Base-by-base conservation (phyloP, 2,113 vertebrate species). In the Gobius niger region DNA sequence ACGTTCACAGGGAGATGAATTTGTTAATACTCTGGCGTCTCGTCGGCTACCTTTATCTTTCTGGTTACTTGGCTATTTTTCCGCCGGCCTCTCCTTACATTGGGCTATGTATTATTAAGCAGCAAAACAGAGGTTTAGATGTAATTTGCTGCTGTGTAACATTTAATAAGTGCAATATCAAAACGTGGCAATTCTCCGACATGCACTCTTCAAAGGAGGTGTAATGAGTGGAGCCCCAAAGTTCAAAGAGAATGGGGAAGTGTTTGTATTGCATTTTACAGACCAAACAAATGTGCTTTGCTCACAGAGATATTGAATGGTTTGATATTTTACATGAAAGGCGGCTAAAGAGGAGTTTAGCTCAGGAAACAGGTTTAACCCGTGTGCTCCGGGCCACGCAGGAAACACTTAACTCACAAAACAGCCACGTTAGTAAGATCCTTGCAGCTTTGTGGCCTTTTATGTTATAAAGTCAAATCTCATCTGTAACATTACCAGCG, bases 191-290 rank as follows among this genome's bases (percentile, higher is more conserved):
- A 78, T 86, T 82, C 85, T 90, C 80, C 76, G 83, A 81, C 85
- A 86, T 88, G 72, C 85, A 68, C 81, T 86, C 91, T 93, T 92
- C 89, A 92, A 92, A 92, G 90, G 82, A 81, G 69, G 65, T 68
- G 69, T 92, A 92, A 93, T 91, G 88, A 92, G 84, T 72, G 57
- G 71, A 70, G 81, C 82, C 72, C 75, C 68, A 77, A 70, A 90
- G 91, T 92, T 93, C 90, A 93, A 92, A 92, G 89, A 87, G 91
- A 93, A 91, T 93, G 72, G 66, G 62, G 75, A 80, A 92, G 89
- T 91, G 88, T 92, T 92, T 92, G 81, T 90, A 81, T 90, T 80
- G 82, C 86, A 78, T 83, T 77, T 83, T 80, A 87, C 81, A 44
- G 78, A 64, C 62, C 42, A 77, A 82, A 81, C 78, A 85, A 82